phyloP scores from a whole-genome alignment of 2,797 vertebrate genomes.

The Bradypus variegatus region DNA sequence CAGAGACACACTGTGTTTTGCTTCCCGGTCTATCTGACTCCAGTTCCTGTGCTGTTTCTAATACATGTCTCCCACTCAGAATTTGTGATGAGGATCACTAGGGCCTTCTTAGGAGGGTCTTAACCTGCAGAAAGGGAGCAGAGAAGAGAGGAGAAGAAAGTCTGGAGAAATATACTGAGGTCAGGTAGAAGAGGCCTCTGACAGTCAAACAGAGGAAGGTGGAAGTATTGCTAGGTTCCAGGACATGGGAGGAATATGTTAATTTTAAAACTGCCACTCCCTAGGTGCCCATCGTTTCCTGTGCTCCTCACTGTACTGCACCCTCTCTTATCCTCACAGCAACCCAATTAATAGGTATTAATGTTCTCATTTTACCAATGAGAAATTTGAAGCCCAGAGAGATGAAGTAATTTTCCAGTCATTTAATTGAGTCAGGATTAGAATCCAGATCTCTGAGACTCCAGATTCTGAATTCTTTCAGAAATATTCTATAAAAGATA shows the following conservation, averaged over 20 bases:
- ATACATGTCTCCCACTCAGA: not conserved
- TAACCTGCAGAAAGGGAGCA: not conserved
- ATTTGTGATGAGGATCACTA: not conserved
- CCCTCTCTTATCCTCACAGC: not conserved
- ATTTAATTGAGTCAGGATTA: not conserved
- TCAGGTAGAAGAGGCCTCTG: not conserved
- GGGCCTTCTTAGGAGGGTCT: not conserved
- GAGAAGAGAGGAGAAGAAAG: not conserved
- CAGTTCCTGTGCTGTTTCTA: not conserved
- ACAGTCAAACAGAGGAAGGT: conserved; percentile 5
- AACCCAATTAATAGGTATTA: not conserved
- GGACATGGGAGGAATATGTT: not conserved
- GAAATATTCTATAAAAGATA: not conserved
- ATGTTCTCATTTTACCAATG: not conserved
- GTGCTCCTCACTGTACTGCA: not conserved
- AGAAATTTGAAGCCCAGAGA: not conserved
- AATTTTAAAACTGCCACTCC: conserved; percentile 11
- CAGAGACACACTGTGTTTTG: conserved; percentile 28
- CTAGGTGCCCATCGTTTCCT: not conserved
- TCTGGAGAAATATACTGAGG: conserved; percentile 2
- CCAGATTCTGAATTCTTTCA: not conserved
- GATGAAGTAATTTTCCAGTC: conserved; percentile 5
- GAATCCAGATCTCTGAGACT: conserved; percentile 2
- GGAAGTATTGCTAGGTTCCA: not conserved
- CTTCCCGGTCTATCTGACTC: not conserved